Evolutionary conservation across 2,113 vertebrate species (phyloP).

Genomic region (Coptodon bakossiorum): DNA sequence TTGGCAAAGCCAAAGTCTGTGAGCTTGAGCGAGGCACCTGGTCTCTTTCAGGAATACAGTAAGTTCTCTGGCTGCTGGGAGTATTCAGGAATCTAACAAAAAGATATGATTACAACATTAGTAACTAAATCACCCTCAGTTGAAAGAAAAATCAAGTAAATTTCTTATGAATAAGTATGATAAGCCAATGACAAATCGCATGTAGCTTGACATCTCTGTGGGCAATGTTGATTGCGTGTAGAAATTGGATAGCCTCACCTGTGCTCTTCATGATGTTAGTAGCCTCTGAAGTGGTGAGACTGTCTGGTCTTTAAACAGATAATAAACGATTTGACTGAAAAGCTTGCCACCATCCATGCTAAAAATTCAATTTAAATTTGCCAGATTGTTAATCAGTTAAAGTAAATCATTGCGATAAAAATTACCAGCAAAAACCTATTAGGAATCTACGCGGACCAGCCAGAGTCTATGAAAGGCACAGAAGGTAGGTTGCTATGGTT

Average conservation of each 20-base stretch:
- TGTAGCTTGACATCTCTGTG: slow-evolving; percentile 94
- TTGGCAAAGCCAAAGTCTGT: slow-evolving; percentile 99
- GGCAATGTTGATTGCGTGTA: slow-evolving; percentile 93
- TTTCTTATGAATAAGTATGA: background rate
- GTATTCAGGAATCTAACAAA: background rate
- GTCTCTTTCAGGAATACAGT: slow-evolving; percentile 87
- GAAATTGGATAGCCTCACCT: slow-evolving; percentile 89
- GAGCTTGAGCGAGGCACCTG: slow-evolving; percentile 86
- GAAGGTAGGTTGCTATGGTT: background rate
- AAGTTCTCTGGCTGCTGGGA: slow-evolving; percentile 87
- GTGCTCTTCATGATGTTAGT: slow-evolving; percentile 98
- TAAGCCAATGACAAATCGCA: background rate
- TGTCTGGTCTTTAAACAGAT: background rate
- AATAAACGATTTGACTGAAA: slow-evolving; percentile 80
- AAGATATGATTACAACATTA: background rate
- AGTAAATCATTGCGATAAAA: background rate
- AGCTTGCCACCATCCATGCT: slow-evolving; percentile 95
- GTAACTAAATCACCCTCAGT: background rate
- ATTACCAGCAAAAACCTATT: background rate
- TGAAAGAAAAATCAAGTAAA: background rate
- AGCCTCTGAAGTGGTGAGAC: slow-evolving; percentile 74
- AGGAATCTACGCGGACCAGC: background rate
- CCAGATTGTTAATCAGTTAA: background rate
- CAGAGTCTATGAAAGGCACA: background rate
- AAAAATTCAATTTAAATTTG: background rate